A percentile compares a stretch with the other conserved stretches of the same genome.
Evolutionary conservation across 2,888 invertebrate genomes (phyloP).

Genomic region (Eupithecia abbreviata): DNA sequence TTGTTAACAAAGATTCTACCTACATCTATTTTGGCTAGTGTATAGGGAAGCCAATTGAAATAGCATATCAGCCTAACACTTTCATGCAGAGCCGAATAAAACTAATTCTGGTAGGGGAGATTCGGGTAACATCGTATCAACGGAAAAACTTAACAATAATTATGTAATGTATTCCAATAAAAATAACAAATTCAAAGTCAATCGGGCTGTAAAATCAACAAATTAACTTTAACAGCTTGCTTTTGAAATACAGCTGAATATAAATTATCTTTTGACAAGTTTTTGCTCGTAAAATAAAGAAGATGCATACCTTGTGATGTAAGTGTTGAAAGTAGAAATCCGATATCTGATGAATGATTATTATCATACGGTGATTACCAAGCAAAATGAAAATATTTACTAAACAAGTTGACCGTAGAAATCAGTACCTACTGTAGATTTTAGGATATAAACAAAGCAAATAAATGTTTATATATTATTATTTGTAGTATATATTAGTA

Average conservation of each 20-base stretch:
- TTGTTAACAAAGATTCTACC: too few species aligned
- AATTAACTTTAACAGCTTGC: background rate
- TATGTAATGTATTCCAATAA: background rate
- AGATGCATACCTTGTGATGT: background rate
- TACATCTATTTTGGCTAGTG: too few species aligned
- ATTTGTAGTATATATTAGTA: too few species aligned
- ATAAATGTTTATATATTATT: too few species aligned
- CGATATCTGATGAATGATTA: background rate
- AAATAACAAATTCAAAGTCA: slow-evolving; percentile 5
- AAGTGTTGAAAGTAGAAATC: background rate
- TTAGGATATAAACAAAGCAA: too few species aligned
- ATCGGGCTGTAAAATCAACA: slow-evolving; percentile 5
- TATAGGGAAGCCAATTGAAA: too few species aligned
- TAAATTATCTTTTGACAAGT: background rate
- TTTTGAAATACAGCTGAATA: slow-evolving; percentile 8
- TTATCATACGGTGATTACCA: background rate
- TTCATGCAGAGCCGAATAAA: too few species aligned
- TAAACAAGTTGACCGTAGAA: background rate
- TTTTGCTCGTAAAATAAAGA: background rate
- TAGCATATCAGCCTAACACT: too few species aligned
- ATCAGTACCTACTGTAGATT: background rate
- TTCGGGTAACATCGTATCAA: too few species aligned
- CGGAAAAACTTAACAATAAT: too few species aligned
- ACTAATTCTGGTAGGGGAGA: too few species aligned
- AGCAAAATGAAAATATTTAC: background rate